A percentile compares a stretch with the other conserved stretches of the same genome.
phyloP scores from a whole-genome alignment of 1,140 invertebrate species.

The Bicyclus anynana region DNA sequence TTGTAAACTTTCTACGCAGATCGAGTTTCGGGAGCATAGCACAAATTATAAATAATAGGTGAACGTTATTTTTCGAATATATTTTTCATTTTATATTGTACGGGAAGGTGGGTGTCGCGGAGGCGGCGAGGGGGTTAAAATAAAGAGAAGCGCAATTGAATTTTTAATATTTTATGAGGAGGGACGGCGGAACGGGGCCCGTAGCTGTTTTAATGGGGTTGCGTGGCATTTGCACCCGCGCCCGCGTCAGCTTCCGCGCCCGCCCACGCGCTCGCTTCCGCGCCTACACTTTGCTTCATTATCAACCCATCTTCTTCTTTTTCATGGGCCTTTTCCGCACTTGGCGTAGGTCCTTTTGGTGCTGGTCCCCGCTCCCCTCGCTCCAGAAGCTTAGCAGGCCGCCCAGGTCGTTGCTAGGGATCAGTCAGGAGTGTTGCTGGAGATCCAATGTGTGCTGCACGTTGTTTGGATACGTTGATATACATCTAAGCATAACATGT shows the following conservation, averaged over 20 bases:
- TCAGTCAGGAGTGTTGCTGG: too few relatives aligned
- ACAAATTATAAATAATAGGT: conserved; percentile 77
- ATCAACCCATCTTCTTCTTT: too few relatives aligned
- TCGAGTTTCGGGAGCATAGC: conserved; percentile 37
- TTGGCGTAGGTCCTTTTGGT: too few relatives aligned
- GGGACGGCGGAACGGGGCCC: conserved; percentile 51
- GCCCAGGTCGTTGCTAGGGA: too few relatives aligned
- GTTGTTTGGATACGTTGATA: too few relatives aligned
- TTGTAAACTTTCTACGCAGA: conserved; percentile 25
- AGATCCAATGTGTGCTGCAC: too few relatives aligned
- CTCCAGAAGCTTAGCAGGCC: too few relatives aligned
- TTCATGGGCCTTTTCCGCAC: too few relatives aligned
- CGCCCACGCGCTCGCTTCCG: conserved; percentile 6
- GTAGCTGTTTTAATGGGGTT: conserved; percentile 75
- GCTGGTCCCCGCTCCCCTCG: too few relatives aligned
- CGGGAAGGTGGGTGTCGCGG: conserved; percentile 57
- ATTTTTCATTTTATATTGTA: conserved; percentile 78
- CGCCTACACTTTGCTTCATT: too few relatives aligned
- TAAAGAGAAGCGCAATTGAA: conserved; percentile 79
- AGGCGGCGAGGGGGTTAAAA: conserved; percentile 67
- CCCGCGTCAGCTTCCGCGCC: too few relatives aligned
- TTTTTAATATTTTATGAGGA: conserved; percentile 79
- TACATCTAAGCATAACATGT: too few relatives aligned
- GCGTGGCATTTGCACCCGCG: conserved; percentile 28
- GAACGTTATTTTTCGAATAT: conserved; percentile 75